phyloP scores from a whole-genome alignment of 1,140 invertebrate genomes.

The Scaptomyza montana region DNA sequence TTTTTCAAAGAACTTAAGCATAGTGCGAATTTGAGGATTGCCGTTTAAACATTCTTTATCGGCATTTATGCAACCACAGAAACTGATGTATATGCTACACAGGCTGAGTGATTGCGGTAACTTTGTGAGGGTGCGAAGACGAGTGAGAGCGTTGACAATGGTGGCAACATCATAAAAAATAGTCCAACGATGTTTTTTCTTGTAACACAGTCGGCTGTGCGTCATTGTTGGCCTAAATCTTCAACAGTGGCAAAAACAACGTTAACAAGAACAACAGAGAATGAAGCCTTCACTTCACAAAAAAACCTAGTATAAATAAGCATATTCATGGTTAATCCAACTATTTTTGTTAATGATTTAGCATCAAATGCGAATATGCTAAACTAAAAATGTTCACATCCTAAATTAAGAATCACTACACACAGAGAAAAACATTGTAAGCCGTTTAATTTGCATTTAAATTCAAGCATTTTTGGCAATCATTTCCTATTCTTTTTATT shows the following conservation, averaged over 20 bases:
- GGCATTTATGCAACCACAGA: constrained; percentile 47
- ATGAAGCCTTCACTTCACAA: constrained; percentile 1
- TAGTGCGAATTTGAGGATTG: constrained; percentile 49
- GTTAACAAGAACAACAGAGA: constrained; percentile 10
- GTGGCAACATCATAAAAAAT: constrained; percentile 61
- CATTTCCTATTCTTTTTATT: too few relatives aligned
- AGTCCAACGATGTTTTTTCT: constrained; percentile 51
- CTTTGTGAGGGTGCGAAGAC: too few relatives aligned
- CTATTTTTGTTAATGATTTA: too few relatives aligned
- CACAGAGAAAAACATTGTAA: too few relatives aligned
- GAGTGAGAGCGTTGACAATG: constrained; percentile 1
- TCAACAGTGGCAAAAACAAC: constrained; percentile 27
- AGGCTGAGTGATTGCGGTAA: too few relatives aligned
- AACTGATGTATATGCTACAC: constrained; percentile 5
- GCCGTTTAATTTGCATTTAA: too few relatives aligned
- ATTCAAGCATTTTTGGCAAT: too few relatives aligned
- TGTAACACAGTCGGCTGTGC: constrained; percentile 46
- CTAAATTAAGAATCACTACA: too few relatives aligned
- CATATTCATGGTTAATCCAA: too few relatives aligned
- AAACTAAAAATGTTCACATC: too few relatives aligned
- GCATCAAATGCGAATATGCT: too few relatives aligned
- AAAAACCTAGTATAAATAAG: too few relatives aligned
- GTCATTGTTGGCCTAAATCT: constrained; percentile 79
- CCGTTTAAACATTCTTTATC: constrained; percentile 28
- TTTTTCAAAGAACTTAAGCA: constrained; percentile 31